Conservation (phyloP, 1,140 invertebrate genomes). For the Melipona quadrifasciata region DNA sequence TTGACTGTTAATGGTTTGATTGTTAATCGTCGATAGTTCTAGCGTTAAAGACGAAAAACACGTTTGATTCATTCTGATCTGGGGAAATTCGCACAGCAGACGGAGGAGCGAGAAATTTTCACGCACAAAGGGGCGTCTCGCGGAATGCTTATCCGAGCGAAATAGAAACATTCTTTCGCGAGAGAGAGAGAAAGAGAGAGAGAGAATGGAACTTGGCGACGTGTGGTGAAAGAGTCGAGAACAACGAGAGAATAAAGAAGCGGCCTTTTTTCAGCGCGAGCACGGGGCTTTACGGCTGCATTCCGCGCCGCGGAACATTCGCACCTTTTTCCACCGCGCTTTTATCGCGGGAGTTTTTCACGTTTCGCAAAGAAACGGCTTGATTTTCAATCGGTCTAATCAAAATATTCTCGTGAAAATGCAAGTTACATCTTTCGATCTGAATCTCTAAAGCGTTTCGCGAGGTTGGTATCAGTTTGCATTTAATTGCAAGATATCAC, state of each 20-base stretch:
- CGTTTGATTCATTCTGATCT: background rate
- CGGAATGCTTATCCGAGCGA: background rate
- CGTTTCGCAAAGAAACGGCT: too few species aligned
- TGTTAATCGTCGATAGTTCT: too few species aligned
- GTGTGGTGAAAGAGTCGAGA: background rate
- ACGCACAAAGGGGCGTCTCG: background rate
- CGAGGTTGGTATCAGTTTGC: too few species aligned
- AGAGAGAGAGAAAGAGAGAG: background rate
- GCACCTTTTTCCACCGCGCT: constrained; percentile 55
- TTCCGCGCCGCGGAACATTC: constrained; percentile 16
- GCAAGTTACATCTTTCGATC: too few species aligned
- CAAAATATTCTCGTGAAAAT: too few species aligned
- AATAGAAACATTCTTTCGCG: background rate
- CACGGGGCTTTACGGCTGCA: constrained; percentile 22
- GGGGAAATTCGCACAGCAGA: background rate
- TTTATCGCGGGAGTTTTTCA: constrained; percentile 50
- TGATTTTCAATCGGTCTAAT: too few species aligned
- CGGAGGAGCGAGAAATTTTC: background rate
- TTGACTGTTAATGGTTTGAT: too few species aligned
- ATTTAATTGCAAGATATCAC: too few species aligned
- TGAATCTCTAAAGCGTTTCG: too few species aligned
- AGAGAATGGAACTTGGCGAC: background rate
- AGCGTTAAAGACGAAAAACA: background rate
- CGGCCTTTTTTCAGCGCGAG: constrained; percentile 16
- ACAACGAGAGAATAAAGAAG: background rate